phyloP scores from a whole-genome alignment of 2,888 invertebrate species.

The Rhamnusium bicolor region DNA sequence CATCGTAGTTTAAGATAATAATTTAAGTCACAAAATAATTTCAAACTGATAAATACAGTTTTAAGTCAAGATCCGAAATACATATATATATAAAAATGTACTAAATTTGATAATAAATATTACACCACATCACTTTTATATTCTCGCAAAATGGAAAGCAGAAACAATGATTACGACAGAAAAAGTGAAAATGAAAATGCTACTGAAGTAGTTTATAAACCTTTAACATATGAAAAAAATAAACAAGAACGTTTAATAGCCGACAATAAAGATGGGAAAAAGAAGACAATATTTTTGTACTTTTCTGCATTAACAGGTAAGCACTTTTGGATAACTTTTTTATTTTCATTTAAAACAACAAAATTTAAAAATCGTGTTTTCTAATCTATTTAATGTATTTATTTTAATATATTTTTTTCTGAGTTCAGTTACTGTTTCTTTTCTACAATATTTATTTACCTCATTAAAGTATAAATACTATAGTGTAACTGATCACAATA shows the following conservation, averaged over 20 bases:
- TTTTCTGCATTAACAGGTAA: conserved; percentile 7
- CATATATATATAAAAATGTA: background rate
- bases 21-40: background rate
- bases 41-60: too few species aligned
- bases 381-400: too few species aligned
- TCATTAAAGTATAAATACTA: too few species aligned
- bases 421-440: too few species aligned
- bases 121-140: background rate
- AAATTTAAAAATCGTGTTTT: too few species aligned
- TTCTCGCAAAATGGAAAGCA: background rate
- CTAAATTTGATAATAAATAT: background rate
- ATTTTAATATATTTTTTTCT: too few species aligned
- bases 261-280: background rate
- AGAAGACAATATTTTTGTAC: background rate
- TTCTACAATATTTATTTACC: too few species aligned
- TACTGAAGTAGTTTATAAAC: conserved; percentile 10
- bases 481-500: too few species aligned
- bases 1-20: background rate
- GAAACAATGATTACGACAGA: background rate
- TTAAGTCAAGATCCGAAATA: background rate
- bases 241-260: conserved; percentile 5
- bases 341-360: too few species aligned
- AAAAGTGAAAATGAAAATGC: background rate
- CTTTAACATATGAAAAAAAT: background rate
- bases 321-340: too few species aligned